phyloP scores from a whole-genome alignment of 2,113 vertebrate species.

The Cisticola juncidis region DNA sequence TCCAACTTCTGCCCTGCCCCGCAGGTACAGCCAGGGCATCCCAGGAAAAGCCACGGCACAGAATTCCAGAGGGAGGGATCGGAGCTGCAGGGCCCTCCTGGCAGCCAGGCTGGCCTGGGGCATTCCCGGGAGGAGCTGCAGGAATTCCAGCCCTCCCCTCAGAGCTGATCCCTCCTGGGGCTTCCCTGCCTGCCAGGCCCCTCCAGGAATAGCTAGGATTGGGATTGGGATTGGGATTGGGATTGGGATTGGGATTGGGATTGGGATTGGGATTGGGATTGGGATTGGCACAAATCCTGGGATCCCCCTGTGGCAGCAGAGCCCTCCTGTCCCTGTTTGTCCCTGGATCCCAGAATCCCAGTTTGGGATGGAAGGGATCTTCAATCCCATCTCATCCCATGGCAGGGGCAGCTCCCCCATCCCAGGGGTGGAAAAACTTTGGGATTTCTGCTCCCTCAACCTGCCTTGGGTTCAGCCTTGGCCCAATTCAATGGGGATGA shows the following conservation, averaged over 20 bases:
- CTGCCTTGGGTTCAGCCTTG: not conserved
- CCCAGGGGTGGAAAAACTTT: not conserved
- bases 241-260: not conserved
- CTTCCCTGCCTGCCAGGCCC: not conserved
- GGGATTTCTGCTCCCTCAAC: not conserved
- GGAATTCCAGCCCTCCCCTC: not conserved
- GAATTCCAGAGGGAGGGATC: too few species aligned
- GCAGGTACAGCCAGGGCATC: slow-evolving; percentile 69
- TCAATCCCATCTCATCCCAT: not conserved
- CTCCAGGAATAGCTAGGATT: not conserved
- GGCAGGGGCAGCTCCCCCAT: not conserved
- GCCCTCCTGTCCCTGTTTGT: not conserved
- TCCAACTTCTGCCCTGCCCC: slow-evolving; percentile 89
- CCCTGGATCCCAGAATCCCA: not conserved
- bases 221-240: not conserved
- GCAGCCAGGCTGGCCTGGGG: not conserved
- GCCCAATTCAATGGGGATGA: not conserved
- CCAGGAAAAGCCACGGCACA: not conserved
- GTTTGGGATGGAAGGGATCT: not conserved
- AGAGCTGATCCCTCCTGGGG: not conserved
- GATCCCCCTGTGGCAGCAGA: not conserved
- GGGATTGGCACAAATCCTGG: not conserved
- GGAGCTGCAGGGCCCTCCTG: not conserved
- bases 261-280: not conserved
- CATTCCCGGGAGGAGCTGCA: not conserved